Evolutionary conservation across 2,888 invertebrate species (phyloP).

Genomic region (Brachypterus glaber): DNA sequence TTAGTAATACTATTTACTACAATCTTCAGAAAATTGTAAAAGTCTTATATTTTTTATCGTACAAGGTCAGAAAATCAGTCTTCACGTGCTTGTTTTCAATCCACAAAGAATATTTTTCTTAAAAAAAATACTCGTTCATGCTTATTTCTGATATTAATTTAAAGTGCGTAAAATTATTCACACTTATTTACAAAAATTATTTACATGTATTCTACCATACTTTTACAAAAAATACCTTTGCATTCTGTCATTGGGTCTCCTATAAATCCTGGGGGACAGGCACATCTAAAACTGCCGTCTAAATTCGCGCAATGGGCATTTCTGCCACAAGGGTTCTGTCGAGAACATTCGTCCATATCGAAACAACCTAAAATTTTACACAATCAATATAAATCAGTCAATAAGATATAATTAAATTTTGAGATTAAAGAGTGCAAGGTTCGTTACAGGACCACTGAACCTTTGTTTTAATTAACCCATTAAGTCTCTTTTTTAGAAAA

Average conservation of each 20-base stretch:
- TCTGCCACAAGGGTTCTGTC: conserved; percentile 58
- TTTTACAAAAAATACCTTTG: conserved; percentile 48
- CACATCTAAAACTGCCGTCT: conserved; percentile 69
- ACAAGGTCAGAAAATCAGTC: conserved; percentile 42
- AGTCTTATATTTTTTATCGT: conserved; percentile 26
- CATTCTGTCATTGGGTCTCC: conserved; percentile 70
- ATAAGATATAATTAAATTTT: too few relatives aligned
- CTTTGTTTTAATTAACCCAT: too few relatives aligned
- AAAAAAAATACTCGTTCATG: background rate
- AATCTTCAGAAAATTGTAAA: conserved; percentile 10
- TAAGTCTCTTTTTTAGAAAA: too few relatives aligned
- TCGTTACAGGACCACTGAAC: too few relatives aligned
- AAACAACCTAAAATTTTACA: conserved; percentile 53
- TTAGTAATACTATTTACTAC: conserved; percentile 11
- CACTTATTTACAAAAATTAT: conserved; percentile 24
- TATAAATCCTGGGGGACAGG: conserved; percentile 73
- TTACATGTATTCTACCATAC: conserved; percentile 1
- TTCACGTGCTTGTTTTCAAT: conserved; percentile 35
- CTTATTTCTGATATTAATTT: too few relatives aligned
- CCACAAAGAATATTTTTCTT: background rate
- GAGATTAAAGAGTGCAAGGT: too few relatives aligned
- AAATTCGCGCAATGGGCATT: conserved; percentile 71
- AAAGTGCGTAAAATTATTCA: conserved; percentile 17
- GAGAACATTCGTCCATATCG: conserved; percentile 67
- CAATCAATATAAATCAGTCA: too few relatives aligned